Evolutionary conservation across 1,140 invertebrate genomes (phyloP).

Genomic region (Apis dorsata): DNA sequence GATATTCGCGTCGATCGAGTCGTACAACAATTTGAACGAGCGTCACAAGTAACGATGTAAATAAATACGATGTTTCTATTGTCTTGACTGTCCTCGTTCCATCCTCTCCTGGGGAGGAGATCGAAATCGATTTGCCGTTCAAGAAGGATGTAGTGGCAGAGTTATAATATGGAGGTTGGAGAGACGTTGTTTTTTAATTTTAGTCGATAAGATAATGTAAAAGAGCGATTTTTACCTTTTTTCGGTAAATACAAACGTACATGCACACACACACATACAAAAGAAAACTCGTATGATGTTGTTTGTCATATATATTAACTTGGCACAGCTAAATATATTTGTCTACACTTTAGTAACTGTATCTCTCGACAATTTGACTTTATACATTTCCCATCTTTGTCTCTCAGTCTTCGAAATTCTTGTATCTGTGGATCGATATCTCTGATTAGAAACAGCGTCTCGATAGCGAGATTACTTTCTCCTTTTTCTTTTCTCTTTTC

Average conservation of each 20-base stretch:
- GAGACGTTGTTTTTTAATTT: no score
- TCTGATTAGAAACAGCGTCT: background rate
- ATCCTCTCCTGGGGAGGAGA: no score
- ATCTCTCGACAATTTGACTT: conserved; percentile 55
- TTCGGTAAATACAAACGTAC: no score
- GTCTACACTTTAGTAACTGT: conserved; percentile 56
- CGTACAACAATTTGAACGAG: conserved; percentile 49
- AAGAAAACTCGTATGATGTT: background rate
- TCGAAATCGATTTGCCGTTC: no score
- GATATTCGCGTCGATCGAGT: conserved; percentile 57
- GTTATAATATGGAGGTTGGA: no score
- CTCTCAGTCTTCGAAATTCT: conserved; percentile 66
- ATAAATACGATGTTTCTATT: no score
- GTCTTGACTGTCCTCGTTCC: background rate
- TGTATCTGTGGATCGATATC: conserved; percentile 45
- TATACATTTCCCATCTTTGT: conserved; percentile 54
- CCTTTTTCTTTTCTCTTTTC: no score
- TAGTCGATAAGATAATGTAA: no score
- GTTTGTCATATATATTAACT: background rate
- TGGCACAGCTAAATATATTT: conserved; percentile 60
- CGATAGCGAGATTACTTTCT: background rate
- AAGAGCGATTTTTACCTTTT: no score
- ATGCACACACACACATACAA: no score
- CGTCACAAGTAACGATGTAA: background rate
- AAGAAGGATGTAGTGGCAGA: no score